Base-by-base conservation (phyloP, 1,140 invertebrate species). In the Caenorhabditis inopinata region DNA sequence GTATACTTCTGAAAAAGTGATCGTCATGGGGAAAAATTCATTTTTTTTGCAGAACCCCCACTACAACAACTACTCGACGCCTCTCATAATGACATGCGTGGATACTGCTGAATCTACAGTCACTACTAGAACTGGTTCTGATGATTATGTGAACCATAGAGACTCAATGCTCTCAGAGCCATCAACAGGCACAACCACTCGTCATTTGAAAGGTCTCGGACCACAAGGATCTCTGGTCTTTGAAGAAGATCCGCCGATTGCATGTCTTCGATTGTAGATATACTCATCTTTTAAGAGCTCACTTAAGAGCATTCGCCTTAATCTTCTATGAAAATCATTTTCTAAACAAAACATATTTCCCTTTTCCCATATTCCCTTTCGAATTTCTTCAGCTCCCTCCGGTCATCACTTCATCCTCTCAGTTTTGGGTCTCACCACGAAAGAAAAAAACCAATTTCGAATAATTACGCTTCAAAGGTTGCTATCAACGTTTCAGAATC, bases 31-130 rank as follows among this genome's bases (percentile, higher is more conserved):
- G 38, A 42, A 42, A 42, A 42, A 42, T 42, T 42, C 38, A 42
- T 53, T 27, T 53, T 11, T 46, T 23, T 62, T 79, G 1, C 78
- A 79, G 68, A n/a, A 62, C 35, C 78, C 78, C 25, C 58, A 79
- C 68, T 58, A 79, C 62, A 75, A 58, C 18, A 58, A 62, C n/a
- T 58, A 68, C 18, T 68, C 58, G 0, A 68, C 58, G 1, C 58
- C 58, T 6, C 32, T 68, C 7, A 68, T 68, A 29, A 68, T 79
- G 45, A 78, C 58, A 27, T 14, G 62, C 1, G 47, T 58, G 2
- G 78, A 79, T 16, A 58, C 78, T 35, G 78, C 78, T 14, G 78
- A 79, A 74, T 68, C 51, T 38, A 79, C 78, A 35, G 48, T 79
- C 38, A 79, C 78, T 21, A 78, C 76, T n/a, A 25, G 76, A 47